Evolutionary conservation across 2,113 vertebrate species (phyloP).

Genomic region (Megatriorchis doriae): DNA sequence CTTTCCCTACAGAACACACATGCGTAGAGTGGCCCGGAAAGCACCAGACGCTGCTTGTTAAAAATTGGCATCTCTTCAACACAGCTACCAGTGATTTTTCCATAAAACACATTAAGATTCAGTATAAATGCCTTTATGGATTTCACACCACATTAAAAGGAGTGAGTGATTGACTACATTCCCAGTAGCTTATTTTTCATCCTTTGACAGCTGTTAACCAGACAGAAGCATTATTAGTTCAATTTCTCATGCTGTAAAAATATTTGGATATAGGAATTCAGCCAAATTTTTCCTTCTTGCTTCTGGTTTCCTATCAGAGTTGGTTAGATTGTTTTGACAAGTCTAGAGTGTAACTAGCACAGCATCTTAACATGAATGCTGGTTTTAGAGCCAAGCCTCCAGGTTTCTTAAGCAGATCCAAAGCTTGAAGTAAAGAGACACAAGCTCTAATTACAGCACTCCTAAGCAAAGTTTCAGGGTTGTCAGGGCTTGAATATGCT

Average conservation of each 20-base stretch:
- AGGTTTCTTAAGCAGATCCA: background rate
- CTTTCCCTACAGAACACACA: background rate
- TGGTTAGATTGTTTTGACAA: constrained; percentile 23
- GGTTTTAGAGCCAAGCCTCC: background rate
- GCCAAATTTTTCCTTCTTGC: constrained; percentile 23
- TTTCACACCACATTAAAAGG: constrained; percentile 65
- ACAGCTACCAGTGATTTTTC: constrained; percentile 57
- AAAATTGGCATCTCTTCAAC: constrained; percentile 51
- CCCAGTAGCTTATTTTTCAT: constrained; percentile 62
- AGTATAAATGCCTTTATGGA: constrained; percentile 56
- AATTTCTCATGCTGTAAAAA: constrained; percentile 58
- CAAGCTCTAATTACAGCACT: background rate
- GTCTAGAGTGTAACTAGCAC: background rate
- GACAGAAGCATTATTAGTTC: constrained; percentile 53
- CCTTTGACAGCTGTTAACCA: constrained; percentile 63
- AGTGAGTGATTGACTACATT: constrained; percentile 57
- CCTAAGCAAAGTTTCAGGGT: background rate
- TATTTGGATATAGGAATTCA: constrained; percentile 52
- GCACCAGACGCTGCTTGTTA: constrained; percentile 45
- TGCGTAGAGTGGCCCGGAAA: background rate
- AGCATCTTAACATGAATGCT: background rate
- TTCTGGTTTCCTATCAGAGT: constrained; percentile 15
- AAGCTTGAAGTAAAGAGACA: background rate
- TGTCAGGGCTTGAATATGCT: background rate
- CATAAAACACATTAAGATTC: constrained; percentile 56